Evolutionary conservation across 2,797 vertebrate genomes (phyloP).

Genomic region (Cryptoblepharus egeriae): DNA sequence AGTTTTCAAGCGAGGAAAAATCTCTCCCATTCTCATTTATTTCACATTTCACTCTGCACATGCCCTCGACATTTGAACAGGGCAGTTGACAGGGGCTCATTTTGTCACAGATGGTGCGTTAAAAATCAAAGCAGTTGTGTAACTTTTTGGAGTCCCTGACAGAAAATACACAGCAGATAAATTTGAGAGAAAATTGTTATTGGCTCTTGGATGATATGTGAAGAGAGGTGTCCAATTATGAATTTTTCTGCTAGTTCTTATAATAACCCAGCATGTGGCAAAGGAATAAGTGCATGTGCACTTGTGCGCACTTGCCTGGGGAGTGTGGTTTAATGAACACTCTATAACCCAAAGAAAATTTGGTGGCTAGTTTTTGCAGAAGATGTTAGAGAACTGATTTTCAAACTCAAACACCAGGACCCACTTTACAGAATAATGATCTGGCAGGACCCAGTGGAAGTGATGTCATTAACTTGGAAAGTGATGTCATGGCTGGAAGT

Average conservation of each 20-base stretch:
- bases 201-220: conserved; percentile 37
- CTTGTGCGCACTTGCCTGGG: too few relatives aligned
- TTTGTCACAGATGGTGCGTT: neutral
- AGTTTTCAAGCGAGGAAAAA: neutral
- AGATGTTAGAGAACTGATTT: conserved; percentile 53
- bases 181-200: conserved; percentile 55
- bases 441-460: too few relatives aligned
- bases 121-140: conserved; percentile 33
- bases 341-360: conserved; percentile 40
- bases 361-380: conserved; percentile 55
- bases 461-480: too few relatives aligned
- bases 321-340: conserved; percentile 59
- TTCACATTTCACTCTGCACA: neutral
- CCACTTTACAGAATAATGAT: too few relatives aligned
- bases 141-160: conserved; percentile 56
- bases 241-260: conserved; percentile 70
- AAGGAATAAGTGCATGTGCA: conserved; percentile 21
- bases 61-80: neutral
- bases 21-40: neutral
- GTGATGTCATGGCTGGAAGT: too few relatives aligned
- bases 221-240: conserved; percentile 65
- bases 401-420: too few relatives aligned
- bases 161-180: conserved; percentile 56
- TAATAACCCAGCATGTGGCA: conserved; percentile 56
- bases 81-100: neutral